These are phyloP conservation scores for Eurosta solidaginis DNA, from an alignment of 1,140 invertebrate genomes.

Conservation along the genomic window DNA sequence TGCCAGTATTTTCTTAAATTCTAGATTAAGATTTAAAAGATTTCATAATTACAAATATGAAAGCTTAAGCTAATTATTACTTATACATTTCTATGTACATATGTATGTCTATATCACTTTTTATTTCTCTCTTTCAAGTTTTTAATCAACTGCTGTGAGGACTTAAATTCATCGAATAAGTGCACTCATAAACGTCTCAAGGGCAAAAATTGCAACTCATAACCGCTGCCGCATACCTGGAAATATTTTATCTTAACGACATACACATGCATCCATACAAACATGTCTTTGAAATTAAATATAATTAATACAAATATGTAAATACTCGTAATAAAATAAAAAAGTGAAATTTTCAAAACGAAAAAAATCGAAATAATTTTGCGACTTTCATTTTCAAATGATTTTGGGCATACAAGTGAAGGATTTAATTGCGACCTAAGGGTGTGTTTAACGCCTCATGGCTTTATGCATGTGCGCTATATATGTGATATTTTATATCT, in stretches of 20 bases:
- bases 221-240: not conserved
- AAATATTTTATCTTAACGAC: not conserved
- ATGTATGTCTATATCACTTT: too few relatives aligned
- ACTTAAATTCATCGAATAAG: not conserved
- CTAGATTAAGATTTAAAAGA: too few relatives aligned
- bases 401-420: conserved; percentile 21
- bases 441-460: conserved; percentile 25
- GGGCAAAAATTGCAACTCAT: not conserved
- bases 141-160: not conserved
- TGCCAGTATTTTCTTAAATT: too few relatives aligned
- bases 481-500: not conserved
- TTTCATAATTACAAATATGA: too few relatives aligned
- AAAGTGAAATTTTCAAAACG: not conserved
- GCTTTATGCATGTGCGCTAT: not conserved
- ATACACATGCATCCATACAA: too few relatives aligned
- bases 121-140: not conserved
- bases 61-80: conserved; percentile 6
- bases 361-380: not conserved
- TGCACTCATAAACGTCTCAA: not conserved
- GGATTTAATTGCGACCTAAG: conserved; percentile 30
- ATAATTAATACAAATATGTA: conserved; percentile 26
- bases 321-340: conserved; percentile 25
- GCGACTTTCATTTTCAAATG: conserved; percentile 31
- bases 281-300: conserved; percentile 17
- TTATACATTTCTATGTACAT: too few relatives aligned